Base-by-base conservation (phyloP, 64 coral and sea anemone species). In the Montipora sp. region DNA sequence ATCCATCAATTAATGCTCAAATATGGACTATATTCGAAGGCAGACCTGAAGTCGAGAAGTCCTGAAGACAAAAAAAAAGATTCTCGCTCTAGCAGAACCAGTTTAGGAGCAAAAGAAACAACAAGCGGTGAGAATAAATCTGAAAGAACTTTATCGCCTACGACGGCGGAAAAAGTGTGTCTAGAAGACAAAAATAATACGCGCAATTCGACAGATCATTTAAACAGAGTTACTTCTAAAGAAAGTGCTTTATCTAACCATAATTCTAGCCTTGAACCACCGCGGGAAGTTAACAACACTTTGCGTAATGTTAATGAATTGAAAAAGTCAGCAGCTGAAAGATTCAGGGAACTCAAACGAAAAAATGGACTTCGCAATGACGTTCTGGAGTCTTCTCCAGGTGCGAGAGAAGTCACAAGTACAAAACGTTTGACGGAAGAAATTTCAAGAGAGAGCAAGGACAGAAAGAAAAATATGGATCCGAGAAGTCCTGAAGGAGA, bases 1-100 rank as follows among this genome's bases (percentile, higher is more conserved):
- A 98, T 98, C 50, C 95, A 98, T 66, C 94, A 98, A 27, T 51
- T 98, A 71, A 94, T 98, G 95, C 21, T 98, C 15, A 98, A 98
- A 47, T 98, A 98, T 7, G 95, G 95, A 8, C 75, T 98, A 71
- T 98, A 98, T 27, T 84, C 75, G 8, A 77, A 74, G 73, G 60
- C 18, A 2, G 78, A 10, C 89, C 80, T 59, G 87, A 63, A 46
- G 58, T 9, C 16, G 58, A 57, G 23, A 49, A 9, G n/a, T 49
- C 57, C 15, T n/a, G 86, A 81, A 22, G 48, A 11, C 5, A 48
- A 82, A 67, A 15, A 66, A 10, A 51, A 36, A 8, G 79, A 67
- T 3, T 87, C 9, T 11, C 16, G 3, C n/a, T 89, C 23, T 50
- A 73, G 23, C 13, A 59, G n/a, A 11, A 27, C 23, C 8, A 75